Percentiles rank a stretch among this genome's conserved stretches.
These are phyloP conservation scores for Eudorcas thomsonii DNA, from an alignment of 2,113 vertebrate species.

Conservation along the genomic window DNA sequence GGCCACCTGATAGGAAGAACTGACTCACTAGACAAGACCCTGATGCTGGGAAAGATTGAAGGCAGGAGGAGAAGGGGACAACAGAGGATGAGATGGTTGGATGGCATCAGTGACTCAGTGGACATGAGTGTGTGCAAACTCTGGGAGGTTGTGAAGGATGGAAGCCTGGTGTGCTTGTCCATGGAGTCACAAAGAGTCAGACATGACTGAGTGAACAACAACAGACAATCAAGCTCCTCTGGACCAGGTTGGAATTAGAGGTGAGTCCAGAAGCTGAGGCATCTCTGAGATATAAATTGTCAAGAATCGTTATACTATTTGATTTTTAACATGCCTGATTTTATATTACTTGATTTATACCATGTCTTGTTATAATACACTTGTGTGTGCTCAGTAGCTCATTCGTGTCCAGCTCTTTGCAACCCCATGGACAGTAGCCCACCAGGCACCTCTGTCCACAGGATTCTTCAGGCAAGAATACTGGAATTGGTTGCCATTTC, in stretches of 20 bases:
- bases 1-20: background rate
- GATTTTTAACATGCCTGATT: background rate
- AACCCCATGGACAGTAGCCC: background rate
- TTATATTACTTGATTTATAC: background rate
- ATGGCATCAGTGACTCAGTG: background rate
- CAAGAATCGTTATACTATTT: background rate
- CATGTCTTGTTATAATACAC: background rate
- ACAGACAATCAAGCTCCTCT: background rate
- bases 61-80: background rate
- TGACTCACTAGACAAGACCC: background rate
- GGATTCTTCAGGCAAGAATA: background rate
- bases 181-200: fast-evolving
- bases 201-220: background rate
- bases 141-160: background rate
- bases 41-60: background rate
- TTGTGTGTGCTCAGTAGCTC: fast-evolving
- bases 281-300: background rate
- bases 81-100: background rate
- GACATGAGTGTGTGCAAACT: background rate
- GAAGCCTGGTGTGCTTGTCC: background rate
- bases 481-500: background rate
- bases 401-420: background rate
- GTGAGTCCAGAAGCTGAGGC: background rate
- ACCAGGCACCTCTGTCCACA: background rate
- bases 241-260: background rate